Conservation (phyloP, 2,113 vertebrate species). For the Natator depressus region DNA sequence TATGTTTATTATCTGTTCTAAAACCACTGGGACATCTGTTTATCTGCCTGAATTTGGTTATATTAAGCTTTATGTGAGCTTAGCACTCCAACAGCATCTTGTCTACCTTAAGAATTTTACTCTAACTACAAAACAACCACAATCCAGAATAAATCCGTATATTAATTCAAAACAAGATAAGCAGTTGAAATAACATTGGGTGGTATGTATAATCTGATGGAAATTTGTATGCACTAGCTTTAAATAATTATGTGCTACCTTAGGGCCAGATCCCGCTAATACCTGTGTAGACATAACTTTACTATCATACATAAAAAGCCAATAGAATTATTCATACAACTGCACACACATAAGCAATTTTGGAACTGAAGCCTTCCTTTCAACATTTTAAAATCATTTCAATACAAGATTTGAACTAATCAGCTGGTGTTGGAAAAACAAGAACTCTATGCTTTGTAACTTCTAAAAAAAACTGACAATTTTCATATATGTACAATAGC, state of each 20-base stretch:
- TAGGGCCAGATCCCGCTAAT: background rate
- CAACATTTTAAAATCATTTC: background rate
- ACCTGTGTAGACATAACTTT: background rate
- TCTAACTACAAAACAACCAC: background rate
- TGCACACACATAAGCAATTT: background rate
- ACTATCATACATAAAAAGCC: background rate
- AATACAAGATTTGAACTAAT: fast-evolving
- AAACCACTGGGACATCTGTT: background rate
- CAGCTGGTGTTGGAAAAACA: fast-evolving
- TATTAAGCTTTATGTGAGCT: background rate
- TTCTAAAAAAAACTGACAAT: background rate
- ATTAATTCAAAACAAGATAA: background rate
- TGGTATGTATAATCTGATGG: background rate
- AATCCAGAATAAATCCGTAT: background rate
- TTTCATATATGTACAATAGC: background rate
- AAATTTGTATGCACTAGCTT: background rate
- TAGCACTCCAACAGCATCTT: background rate
- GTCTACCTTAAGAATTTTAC: background rate
- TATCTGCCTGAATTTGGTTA: background rate
- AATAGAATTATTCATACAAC: background rate
- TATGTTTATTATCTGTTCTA: background rate
- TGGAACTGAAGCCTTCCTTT: background rate
- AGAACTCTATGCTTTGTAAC: background rate
- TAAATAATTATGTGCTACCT: background rate
- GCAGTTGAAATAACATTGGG: background rate